Evolutionary conservation across 2,888 invertebrate genomes (phyloP), one percentile per base, ranked within the genome.

Genomic region (Mycalesis mineus): DNA sequence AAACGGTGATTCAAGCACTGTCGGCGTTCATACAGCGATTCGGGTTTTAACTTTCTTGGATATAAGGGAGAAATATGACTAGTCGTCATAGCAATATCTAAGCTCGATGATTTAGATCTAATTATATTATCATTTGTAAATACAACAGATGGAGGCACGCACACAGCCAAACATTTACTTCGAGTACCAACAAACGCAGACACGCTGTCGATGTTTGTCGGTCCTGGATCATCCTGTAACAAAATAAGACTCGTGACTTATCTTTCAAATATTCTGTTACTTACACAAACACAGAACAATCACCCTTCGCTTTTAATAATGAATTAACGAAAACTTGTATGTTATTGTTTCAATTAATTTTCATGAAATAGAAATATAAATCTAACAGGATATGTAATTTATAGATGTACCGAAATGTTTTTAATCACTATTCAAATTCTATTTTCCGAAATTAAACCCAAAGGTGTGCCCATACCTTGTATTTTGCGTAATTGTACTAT

Each of bases 1-100:
- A 88, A 89, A 44, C 88, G 74, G 58, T 86, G 86, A 61, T 80
- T 85, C 33, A 88, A 68, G 63, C 86, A 84, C 69, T 82, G 87
- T 9, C 87, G 78, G 14, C 87, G 78, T 50, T 88, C 88, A 57
- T 86, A 84, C 45, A 87, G 67, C 11, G 77, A 65, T 58, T 88
- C 88, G 1, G 82, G 74, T 65, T 83, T 88, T 55, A 84, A 69
- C 67, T 84, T 83, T 45, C 83, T 77, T 37, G 81, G 77, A 62
- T 84, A 86, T 56, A 84, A 63, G n/a, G 88, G 88, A 33, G 87
- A 86, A 7, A 77, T 67, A 65, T 83, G 82, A 55, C 73, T 75
- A 17, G 71, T 65, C 17, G 72, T 69, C 66, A 75, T 70, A 6
- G 76, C 70, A 65, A 77, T 68, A 63, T 80, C 79, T 61, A 80